Conservation (phyloP, 2,888 invertebrate genomes). For the Cephonodes hylas region DNA sequence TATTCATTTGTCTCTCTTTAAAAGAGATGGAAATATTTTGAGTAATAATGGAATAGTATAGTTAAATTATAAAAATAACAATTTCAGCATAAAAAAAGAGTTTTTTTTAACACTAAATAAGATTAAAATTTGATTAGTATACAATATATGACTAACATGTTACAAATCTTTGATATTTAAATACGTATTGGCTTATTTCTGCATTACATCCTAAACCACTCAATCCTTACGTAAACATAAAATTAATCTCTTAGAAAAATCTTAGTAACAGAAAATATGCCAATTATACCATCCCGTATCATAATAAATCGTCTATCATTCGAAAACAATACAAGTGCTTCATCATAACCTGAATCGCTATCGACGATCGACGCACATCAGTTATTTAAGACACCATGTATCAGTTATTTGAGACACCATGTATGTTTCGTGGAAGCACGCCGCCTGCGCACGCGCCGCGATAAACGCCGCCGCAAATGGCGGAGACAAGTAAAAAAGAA, state of each 20-base stretch:
- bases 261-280: background rate
- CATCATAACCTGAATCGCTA: background rate
- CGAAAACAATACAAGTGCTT: background rate
- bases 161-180: too few species aligned
- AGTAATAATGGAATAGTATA: too few species aligned
- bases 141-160: too few species aligned
- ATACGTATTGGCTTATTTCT: too few species aligned
- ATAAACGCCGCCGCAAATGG: background rate
- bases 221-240: too few species aligned
- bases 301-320: background rate
- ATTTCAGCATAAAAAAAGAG: too few species aligned
- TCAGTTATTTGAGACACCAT: background rate
- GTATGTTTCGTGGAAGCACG: background rate
- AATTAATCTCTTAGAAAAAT: background rate
- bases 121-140: too few species aligned
- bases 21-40: too few species aligned
- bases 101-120: too few species aligned
- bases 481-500: background rate
- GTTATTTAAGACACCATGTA: background rate
- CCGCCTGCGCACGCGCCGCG: conserved; percentile 1
- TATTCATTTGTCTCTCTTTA: too few species aligned
- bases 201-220: too few species aligned
- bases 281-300: background rate
- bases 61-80: too few species aligned
- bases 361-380: background rate